Evolutionary conservation across 2,888 invertebrate genomes (phyloP).

Genomic region (Chloroclysta siterata): DNA sequence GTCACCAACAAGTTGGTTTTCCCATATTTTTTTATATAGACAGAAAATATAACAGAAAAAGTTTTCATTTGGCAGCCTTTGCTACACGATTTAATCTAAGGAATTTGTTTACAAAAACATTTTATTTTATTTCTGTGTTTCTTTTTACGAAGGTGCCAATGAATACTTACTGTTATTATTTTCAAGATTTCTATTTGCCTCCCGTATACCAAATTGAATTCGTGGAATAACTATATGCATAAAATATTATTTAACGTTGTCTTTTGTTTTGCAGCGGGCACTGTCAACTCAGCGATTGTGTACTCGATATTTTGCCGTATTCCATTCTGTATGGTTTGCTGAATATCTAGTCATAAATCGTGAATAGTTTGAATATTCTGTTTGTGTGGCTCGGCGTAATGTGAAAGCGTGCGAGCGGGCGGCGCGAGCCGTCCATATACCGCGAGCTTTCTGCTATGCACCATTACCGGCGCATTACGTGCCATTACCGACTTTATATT

Average conservation of each 20-base stretch:
- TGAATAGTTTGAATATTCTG: conserved; percentile 61
- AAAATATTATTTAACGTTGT: conserved; percentile 50
- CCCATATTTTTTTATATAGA: too few relatives aligned
- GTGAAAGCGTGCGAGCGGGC: conserved; percentile 36
- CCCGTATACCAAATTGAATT: conserved; percentile 11
- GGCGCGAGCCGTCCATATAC: conserved; percentile 55
- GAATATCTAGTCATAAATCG: conserved; percentile 61
- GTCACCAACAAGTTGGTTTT: too few relatives aligned
- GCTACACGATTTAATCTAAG: conserved; percentile 45
- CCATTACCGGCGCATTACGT: conserved; percentile 67
- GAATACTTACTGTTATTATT: conserved; percentile 41
- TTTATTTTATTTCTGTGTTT: conserved; percentile 53
- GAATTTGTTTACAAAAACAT: conserved; percentile 52
- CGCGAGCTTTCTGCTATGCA: conserved; percentile 71
- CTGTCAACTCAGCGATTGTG: conserved; percentile 53
- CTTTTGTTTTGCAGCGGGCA: conserved; percentile 46
- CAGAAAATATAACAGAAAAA: conserved; percentile 36
- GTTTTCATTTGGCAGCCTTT: conserved; percentile 43
- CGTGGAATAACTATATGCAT: conserved; percentile 40
- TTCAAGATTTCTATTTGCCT: conserved; percentile 6
- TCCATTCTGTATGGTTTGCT: conserved; percentile 54
- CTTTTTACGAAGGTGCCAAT: conserved; percentile 45
- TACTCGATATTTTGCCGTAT: conserved; percentile 53
- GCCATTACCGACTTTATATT: conserved; percentile 60
- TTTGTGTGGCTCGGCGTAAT: conserved; percentile 49